Evolutionary conservation across 2,888 invertebrate genomes (phyloP).

Genomic region (Nymphalis polychloros): DNA sequence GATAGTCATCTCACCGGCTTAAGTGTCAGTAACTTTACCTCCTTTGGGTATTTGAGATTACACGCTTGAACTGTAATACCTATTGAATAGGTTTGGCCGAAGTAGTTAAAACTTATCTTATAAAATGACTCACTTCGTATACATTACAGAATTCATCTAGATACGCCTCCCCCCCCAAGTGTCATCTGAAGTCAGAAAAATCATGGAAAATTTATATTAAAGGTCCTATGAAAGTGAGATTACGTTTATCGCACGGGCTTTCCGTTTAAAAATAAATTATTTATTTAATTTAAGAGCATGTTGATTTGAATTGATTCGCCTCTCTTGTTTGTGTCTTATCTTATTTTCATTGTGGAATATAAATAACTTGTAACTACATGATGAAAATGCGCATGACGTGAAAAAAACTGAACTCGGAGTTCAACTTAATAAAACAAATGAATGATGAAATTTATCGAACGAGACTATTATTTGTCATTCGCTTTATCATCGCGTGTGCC

Average conservation of each 20-base stretch:
- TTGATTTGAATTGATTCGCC: neutral
- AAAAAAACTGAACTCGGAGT: slow-evolving; percentile 6
- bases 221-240: too few relatives aligned
- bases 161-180: too few relatives aligned
- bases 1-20: too few relatives aligned
- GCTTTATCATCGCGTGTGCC: neutral
- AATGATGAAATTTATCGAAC: neutral
- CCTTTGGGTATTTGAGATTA: too few relatives aligned
- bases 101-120: too few relatives aligned
- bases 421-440: slow-evolving; percentile 5
- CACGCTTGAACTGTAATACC: too few relatives aligned
- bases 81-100: too few relatives aligned
- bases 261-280: neutral
- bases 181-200: too few relatives aligned
- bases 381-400: neutral
- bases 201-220: too few relatives aligned
- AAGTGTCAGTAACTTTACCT: too few relatives aligned
- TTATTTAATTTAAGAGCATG: neutral
- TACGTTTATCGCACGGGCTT: neutral
- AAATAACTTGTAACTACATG: slow-evolving; percentile 11
- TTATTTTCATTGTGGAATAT: slow-evolving; percentile 11
- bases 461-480: neutral
- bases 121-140: too few relatives aligned
- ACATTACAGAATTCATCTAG: too few relatives aligned
- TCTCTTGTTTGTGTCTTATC: neutral